Percentiles rank a stretch among this genome's conserved stretches.
phyloP scores from a whole-genome alignment of 2,113 vertebrate genomes.

The Thryonomys swinderianus region DNA sequence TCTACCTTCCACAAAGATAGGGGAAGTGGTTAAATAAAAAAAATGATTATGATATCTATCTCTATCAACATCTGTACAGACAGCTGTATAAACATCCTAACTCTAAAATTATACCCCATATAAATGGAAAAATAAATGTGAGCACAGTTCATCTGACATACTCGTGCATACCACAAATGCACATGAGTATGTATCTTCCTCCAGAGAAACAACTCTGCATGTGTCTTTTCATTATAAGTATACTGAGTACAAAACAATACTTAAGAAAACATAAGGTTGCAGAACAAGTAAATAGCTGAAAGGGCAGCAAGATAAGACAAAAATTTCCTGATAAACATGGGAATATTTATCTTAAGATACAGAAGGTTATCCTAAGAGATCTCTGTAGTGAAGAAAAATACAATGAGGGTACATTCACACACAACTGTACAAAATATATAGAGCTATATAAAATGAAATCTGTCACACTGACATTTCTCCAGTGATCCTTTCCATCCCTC shows the following conservation, averaged over 20 bases:
- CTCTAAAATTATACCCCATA: conserved; percentile 36
- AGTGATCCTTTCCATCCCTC: background rate
- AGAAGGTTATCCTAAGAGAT: conserved; percentile 35
- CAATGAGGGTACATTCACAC: background rate
- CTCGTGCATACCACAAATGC: background rate
- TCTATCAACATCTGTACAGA: background rate
- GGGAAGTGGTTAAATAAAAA: background rate
- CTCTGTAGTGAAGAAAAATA: background rate
- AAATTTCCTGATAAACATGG: conserved; percentile 65
- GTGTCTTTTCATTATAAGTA: conserved; percentile 69
- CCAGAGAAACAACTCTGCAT: conserved; percentile 30
- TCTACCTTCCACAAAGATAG: background rate
- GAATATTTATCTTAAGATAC: conserved; percentile 45
- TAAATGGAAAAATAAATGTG: background rate
- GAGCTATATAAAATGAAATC: background rate
- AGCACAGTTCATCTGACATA: conserved; percentile 7
- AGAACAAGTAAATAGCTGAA: conserved; percentile 62
- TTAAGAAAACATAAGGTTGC: conserved; percentile 55
- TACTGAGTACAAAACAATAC: conserved; percentile 59
- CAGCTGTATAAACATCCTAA: background rate
- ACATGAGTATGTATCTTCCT: background rate
- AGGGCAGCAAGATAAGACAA: conserved; percentile 70
- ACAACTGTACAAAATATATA: background rate
- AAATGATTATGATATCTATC: background rate
- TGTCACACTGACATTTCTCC: background rate